A percentile compares a stretch with the other conserved stretches of the same genome.
Evolutionary conservation across 1,140 invertebrate genomes (phyloP).

Genomic region (Ceratitis capitata): DNA sequence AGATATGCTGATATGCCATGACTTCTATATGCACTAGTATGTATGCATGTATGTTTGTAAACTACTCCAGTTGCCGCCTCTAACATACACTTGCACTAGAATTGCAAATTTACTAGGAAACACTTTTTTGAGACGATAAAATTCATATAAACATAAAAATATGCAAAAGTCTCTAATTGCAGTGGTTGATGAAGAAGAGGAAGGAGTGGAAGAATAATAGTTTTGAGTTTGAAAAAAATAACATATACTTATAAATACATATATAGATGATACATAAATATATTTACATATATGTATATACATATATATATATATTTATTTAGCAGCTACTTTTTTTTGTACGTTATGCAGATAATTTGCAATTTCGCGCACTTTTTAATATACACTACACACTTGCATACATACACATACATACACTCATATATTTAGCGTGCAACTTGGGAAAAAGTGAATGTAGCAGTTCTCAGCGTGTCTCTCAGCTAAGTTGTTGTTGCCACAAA

Average conservation of each 20-base stretch:
- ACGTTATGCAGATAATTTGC: not conserved
- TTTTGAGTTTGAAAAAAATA: too few species aligned
- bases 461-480: too few species aligned
- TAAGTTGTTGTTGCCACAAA: not conserved
- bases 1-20: not conserved
- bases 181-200: not conserved
- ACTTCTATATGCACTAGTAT: too few species aligned
- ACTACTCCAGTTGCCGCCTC: not conserved
- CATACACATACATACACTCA: too few species aligned
- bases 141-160: constrained; percentile 21
- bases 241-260: too few species aligned
- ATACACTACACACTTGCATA: too few species aligned
- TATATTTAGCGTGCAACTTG: not conserved
- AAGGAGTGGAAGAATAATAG: not conserved
- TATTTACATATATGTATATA: too few species aligned
- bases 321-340: not conserved
- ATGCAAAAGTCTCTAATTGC: not conserved
- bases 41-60: not conserved
- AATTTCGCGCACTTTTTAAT: not conserved
- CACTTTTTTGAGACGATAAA: constrained; percentile 29
- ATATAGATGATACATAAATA: too few species aligned
- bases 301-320: not conserved
- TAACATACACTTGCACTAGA: constrained; percentile 17
- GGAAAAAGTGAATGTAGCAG: not conserved
- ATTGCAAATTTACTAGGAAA: constrained; percentile 12